A percentile compares a stretch with the other conserved stretches of the same genome.
Evolutionary conservation across 2,797 vertebrate species (phyloP).

Genomic region (Bothrops alternatus): DNA sequence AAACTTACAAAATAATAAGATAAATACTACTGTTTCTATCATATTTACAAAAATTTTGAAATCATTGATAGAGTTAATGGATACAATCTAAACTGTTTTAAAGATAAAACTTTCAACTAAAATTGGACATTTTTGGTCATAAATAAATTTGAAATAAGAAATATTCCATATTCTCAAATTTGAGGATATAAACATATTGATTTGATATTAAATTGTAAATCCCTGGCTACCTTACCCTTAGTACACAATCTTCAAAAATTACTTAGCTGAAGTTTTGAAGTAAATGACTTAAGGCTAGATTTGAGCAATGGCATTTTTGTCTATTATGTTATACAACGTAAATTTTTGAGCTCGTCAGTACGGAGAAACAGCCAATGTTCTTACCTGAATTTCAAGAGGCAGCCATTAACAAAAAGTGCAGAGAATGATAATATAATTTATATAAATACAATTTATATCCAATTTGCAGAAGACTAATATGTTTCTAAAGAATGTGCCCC

Average conservation of each 20-base stretch:
- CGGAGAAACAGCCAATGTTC: constrained; percentile 8
- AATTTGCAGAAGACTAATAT: neutral
- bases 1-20: neutral
- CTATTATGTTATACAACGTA: neutral
- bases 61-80: neutral
- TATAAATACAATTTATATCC: constrained; percentile 16
- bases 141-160: constrained; percentile 8
- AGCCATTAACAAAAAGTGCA: constrained; percentile 22
- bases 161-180: neutral
- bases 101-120: neutral
- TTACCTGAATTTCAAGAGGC: constrained; percentile 16
- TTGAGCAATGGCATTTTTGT: neutral
- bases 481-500: neutral
- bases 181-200: neutral
- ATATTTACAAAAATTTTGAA: neutral
- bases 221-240: neutral
- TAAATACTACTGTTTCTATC: neutral
- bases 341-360: neutral
- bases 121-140: neutral
- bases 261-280: neutral
- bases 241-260: neutral
- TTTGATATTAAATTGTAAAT: neutral
- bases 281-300: neutral
- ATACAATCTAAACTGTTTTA: neutral
- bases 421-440: constrained; percentile 10